Evolutionary conservation across 2,888 invertebrate species (phyloP).

Genomic region (Hyalella azteca): DNA sequence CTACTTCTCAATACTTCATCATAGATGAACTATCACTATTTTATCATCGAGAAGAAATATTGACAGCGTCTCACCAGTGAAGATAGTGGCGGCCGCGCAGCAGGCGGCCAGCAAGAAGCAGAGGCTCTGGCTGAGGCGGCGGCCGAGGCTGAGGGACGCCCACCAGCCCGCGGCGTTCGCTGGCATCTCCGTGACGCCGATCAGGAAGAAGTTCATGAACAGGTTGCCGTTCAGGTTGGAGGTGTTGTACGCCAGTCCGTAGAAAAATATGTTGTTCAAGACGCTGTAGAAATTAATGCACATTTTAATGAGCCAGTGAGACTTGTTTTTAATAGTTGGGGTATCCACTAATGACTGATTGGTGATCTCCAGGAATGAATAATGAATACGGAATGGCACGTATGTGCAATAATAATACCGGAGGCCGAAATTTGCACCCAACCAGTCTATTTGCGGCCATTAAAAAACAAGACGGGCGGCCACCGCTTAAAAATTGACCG

Average conservation of each 20-base stretch:
- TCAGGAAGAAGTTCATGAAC: conserved; percentile 71
- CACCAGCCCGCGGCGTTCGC: conserved; percentile 68
- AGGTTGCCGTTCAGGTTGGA: conserved; percentile 69
- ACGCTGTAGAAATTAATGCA: conserved; percentile 58
- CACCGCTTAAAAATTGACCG: too few relatives aligned
- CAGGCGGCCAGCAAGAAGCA: conserved; percentile 39
- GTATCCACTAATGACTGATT: too few relatives aligned
- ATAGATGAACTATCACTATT: too few relatives aligned
- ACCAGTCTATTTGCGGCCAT: too few relatives aligned
- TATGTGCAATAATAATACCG: too few relatives aligned
- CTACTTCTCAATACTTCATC: too few relatives aligned
- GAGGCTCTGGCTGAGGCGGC: conserved; percentile 47
- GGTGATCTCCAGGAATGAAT: too few relatives aligned
- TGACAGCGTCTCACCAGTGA: conserved; percentile 17
- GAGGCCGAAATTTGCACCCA: too few relatives aligned
- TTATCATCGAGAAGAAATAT: background rate
- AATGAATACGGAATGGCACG: too few relatives aligned
- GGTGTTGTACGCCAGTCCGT: conserved; percentile 61
- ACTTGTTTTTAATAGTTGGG: too few relatives aligned
- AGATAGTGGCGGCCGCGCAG: conserved; percentile 15
- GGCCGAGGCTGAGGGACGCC: conserved; percentile 44
- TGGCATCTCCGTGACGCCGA: conserved; percentile 71
- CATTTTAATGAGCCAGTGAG: too few relatives aligned
- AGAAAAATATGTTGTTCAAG: conserved; percentile 61
- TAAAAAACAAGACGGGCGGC: too few relatives aligned